Percentiles rank a stretch among this genome's conserved stretches.
Conservation (phyloP, 2,888 invertebrate species). For the Abrostola triplasia region DNA sequence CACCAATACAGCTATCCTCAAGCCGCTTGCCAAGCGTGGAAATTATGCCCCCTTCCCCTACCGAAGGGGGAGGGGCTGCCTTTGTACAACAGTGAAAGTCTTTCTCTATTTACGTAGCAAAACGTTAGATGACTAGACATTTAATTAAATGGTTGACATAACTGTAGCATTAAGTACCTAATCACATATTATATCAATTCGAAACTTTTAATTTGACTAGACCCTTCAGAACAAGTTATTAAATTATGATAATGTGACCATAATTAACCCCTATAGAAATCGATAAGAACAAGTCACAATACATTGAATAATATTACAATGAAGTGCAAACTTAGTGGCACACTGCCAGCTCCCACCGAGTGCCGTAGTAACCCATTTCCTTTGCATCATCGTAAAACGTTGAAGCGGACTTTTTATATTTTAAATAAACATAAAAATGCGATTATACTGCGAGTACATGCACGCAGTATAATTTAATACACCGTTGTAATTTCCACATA, state of each 20-base stretch:
- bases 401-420: conserved; percentile 36
- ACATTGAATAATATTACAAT: conserved; percentile 16
- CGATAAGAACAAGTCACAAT: conserved; percentile 6
- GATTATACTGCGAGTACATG: conserved; percentile 6
- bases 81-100: too few relatives aligned
- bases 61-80: too few relatives aligned
- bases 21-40: too few relatives aligned
- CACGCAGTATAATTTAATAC: conserved; percentile 12
- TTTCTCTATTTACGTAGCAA: too few relatives aligned
- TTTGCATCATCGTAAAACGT: conserved; percentile 44
- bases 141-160: too few relatives aligned
- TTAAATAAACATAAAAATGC: conserved; percentile 40
- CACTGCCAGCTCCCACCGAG: conserved; percentile 33
- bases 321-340: conserved; percentile 35
- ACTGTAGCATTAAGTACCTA: too few relatives aligned
- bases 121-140: too few relatives aligned
- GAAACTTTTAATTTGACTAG: too few relatives aligned
- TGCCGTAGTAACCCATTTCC: conserved; percentile 42
- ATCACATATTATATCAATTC: too few relatives aligned
- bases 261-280: conserved; percentile 2
- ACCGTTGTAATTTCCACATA: conserved; percentile 16
- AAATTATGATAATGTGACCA: background rate
- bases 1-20: too few relatives aligned
- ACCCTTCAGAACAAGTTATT: too few relatives aligned
- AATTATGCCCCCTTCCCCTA: too few relatives aligned